Base-by-base conservation (phyloP, 2,888 invertebrate genomes). In the Aethes cnicana region DNA sequence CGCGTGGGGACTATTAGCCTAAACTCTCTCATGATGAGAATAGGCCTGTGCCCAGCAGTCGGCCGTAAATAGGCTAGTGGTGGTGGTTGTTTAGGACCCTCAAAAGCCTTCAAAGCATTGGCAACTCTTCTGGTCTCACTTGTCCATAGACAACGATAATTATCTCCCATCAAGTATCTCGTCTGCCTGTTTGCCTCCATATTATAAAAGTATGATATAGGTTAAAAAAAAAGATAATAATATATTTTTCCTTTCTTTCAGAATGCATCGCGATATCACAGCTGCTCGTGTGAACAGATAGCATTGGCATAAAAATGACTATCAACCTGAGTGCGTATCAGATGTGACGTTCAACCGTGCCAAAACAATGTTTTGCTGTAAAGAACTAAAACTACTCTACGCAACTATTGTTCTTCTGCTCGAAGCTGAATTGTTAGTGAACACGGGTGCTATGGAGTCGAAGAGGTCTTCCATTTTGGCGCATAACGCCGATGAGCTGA, bases 321-420 rank as follows among this genome's bases (percentile, higher is more conserved):
- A 88, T 87, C 72, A 88, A 88, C 73, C 75, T 88, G 69, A 86
- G 87, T 81, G 73, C 64, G 57, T 55, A 50, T 62, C 81, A 71
- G 77, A 84, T 82, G 82, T 87, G 84, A 86, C 81, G 67, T 68
- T 69, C 23, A 39, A 52, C 53, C 57, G 88, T 87, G 84, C 82
- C 86, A 86, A 84, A 84, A 88, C 87, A 84, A 89, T 89, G 89
- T 81, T 78, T 84, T 84, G 80, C 81, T 81, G 82, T 81, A 83
- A 78, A 81, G 82, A 82, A 81, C 82, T 86, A 32, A 84, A 86
- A 77, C 70, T 88, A 81, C 77, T 88, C 73, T 88, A 86, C 65
- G 84, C 82, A 55, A 77, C 80, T 69, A 67, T 87, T 71, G 78
- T 88, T 73, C 72, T 89, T 48, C 73, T 88, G 68, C 74, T 88